phyloP scores from a whole-genome alignment of 2,113 vertebrate species.

The Elaphurus davidianus region DNA sequence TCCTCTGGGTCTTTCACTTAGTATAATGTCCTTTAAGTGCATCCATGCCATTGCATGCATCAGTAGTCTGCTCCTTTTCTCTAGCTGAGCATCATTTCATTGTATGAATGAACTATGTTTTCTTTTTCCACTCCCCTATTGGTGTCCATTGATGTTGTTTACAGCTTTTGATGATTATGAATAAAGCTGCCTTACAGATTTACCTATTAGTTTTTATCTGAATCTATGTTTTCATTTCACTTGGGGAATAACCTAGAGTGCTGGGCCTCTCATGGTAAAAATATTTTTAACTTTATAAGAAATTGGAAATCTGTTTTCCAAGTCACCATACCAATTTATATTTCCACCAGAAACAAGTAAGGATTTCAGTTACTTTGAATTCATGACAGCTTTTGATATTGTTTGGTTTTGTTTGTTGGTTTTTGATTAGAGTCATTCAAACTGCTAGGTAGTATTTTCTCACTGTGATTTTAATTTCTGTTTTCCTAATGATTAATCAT shows the following conservation, averaged over 20 bases:
- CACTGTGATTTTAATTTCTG: background rate
- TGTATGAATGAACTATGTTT: background rate
- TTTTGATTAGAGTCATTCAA: background rate
- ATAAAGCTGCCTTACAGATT: background rate
- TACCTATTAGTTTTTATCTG: background rate
- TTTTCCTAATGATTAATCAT: background rate
- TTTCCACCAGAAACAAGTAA: background rate
- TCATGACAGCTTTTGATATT: background rate
- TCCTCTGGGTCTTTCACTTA: background rate
- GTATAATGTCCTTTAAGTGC: background rate
- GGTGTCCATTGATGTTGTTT: background rate
- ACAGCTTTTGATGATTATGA: background rate
- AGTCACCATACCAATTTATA: background rate
- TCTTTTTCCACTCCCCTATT: background rate
- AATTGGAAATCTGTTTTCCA: background rate
- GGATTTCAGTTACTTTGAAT: background rate
- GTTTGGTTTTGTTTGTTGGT: background rate
- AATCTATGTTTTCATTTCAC: background rate
- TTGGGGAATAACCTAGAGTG: background rate
- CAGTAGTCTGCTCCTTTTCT: background rate
- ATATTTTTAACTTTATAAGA: background rate
- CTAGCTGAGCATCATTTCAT: background rate
- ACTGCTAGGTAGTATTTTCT: background rate
- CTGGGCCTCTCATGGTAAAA: background rate
- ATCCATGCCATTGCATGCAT: accelerated